Evolutionary conservation across 2,113 vertebrate species (phyloP).

Genomic region (Misgurnus mizolepis): DNA sequence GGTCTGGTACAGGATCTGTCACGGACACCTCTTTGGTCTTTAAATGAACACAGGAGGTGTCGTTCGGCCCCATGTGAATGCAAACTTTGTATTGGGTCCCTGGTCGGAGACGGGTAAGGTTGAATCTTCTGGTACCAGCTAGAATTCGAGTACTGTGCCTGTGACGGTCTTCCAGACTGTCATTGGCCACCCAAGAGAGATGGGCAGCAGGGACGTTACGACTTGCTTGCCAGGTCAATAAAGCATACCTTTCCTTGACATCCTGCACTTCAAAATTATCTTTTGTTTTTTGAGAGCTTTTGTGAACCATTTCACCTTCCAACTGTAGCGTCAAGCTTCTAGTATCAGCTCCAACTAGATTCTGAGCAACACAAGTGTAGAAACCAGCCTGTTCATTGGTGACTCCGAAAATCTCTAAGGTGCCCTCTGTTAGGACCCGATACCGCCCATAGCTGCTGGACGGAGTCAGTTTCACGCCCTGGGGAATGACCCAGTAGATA

Average conservation of each 20-base stretch:
- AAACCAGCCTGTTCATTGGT: constrained; percentile 79
- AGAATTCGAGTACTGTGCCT: constrained; percentile 80
- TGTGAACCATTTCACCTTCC: constrained; percentile 50
- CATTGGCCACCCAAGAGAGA: constrained; percentile 82
- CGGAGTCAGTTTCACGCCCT: constrained; percentile 76
- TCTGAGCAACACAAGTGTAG: constrained; percentile 96
- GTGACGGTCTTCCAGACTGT: constrained; percentile 59
- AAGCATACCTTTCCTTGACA: constrained; percentile 76
- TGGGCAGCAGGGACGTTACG: constrained; percentile 83
- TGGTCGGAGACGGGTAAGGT: constrained; percentile 87
- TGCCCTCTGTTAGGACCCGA: constrained; percentile 84
- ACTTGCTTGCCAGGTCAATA: constrained; percentile 81
- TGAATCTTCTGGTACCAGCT: constrained; percentile 84
- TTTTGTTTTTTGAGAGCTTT: constrained; percentile 56
- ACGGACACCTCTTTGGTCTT: constrained; percentile 77
- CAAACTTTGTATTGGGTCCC: constrained; percentile 88
- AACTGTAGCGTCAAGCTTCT: constrained; percentile 82
- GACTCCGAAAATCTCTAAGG: constrained; percentile 83
- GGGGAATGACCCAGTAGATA: constrained; percentile 93
- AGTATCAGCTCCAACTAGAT: constrained; percentile 89
- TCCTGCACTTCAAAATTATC: constrained; percentile 74
- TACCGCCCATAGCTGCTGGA: constrained; percentile 61
- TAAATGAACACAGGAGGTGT: constrained; percentile 74
- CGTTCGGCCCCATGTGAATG: constrained; percentile 77
- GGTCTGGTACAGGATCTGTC: constrained; percentile 58